Conservation (phyloP, 2,113 vertebrate species). For the Hydropotes inermis region DNA sequence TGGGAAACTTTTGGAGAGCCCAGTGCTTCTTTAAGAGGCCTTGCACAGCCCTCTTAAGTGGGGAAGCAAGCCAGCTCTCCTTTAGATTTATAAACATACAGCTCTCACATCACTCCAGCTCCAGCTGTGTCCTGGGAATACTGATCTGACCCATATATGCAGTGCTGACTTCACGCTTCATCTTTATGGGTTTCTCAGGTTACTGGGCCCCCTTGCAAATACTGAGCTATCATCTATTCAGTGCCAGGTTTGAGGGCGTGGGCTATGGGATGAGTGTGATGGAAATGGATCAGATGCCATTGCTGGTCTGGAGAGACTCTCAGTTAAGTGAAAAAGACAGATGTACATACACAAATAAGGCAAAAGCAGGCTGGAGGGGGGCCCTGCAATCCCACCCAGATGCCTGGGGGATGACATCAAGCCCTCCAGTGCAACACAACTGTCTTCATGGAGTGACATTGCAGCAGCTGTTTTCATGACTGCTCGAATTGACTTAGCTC, state of each 20-base stretch:
- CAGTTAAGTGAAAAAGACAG: conserved; percentile 29
- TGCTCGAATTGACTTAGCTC: not conserved
- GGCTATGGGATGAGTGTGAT: not conserved
- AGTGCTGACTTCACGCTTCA: not conserved
- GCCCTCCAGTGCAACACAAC: not conserved
- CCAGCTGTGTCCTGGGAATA: not conserved
- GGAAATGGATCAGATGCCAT: conserved; percentile 2
- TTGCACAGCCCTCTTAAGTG: not conserved
- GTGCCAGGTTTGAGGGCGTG: not conserved
- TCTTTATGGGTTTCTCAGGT: not conserved
- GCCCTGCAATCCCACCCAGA: not conserved
- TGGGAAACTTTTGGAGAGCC: not conserved
- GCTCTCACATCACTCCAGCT: not conserved
- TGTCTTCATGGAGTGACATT: not conserved
- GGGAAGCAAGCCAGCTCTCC: not conserved
- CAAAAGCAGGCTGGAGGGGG: not conserved
- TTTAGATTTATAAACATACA: not conserved
- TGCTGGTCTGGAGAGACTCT: not conserved
- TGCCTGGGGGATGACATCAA: conserved; percentile 36
- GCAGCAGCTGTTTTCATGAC: conserved; percentile 8
- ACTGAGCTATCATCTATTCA: not conserved
- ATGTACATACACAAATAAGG: conserved; percentile 23
- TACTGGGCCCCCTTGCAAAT: not conserved
- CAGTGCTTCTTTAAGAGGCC: not conserved
- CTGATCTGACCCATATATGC: not conserved